phyloP scores from a whole-genome alignment of 2,888 invertebrate genomes.

The Pyrrhosoma nymphula region DNA sequence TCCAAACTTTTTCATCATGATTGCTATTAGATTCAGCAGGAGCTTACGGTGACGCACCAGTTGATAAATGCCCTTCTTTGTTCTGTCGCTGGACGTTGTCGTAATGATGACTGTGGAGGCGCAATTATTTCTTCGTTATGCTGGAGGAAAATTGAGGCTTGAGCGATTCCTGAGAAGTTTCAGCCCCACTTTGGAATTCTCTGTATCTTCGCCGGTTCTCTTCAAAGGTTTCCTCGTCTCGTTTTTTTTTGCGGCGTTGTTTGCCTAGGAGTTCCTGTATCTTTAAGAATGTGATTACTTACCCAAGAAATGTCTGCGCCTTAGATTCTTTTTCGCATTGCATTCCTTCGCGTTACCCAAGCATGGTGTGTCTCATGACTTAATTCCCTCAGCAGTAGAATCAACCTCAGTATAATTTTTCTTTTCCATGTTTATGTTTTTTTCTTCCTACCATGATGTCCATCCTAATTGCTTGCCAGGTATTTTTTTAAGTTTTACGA shows the following conservation, averaged over 20 bases:
- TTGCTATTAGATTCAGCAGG: neutral
- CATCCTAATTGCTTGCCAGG: no score
- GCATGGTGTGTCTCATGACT: neutral
- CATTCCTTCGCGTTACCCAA: neutral
- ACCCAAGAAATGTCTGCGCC: neutral
- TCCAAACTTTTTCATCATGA: neutral
- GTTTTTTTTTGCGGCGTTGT: neutral
- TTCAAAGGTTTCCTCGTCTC: neutral
- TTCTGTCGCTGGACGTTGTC: neutral
- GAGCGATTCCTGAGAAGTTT: neutral
- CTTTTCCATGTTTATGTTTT: neutral
- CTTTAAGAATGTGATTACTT: neutral
- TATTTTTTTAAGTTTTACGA: no score
- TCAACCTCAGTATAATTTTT: no score
- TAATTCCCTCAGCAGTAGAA: neutral
- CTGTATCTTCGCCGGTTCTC: neutral
- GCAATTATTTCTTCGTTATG: constrained; percentile 28
- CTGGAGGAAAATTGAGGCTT: neutral
- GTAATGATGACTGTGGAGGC: neutral
- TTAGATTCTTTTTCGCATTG: neutral
- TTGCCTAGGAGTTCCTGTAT: neutral
- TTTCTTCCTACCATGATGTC: neutral
- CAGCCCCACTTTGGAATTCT: neutral
- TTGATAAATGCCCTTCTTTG: constrained; percentile 3
- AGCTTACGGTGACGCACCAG: neutral